A percentile compares a stretch with the other conserved stretches of the same genome.
Conservation (phyloP, 2,888 invertebrate genomes). For the Amblyteles armatorius region DNA sequence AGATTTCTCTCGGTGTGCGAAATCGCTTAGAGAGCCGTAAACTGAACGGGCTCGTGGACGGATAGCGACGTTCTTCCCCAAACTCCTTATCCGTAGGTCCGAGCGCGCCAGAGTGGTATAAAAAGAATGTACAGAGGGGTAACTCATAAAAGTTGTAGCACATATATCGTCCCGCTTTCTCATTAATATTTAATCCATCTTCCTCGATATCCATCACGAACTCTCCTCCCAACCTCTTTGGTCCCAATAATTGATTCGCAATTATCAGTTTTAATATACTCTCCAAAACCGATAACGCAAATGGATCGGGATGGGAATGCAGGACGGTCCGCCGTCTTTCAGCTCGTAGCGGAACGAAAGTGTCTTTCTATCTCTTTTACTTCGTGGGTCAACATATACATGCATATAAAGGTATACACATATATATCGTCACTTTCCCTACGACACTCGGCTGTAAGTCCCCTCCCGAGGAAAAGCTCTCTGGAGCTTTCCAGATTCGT, state of each 20-base stretch:
- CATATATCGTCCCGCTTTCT: not conserved
- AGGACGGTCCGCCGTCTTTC: no score
- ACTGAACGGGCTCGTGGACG: conserved; percentile 7
- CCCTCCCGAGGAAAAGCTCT: conserved; percentile 26
- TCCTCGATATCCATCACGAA: no score
- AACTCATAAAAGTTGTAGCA: not conserved
- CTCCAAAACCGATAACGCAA: no score
- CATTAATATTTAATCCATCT: not conserved
- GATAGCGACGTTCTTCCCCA: conserved; percentile 23
- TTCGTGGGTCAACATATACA: not conserved
- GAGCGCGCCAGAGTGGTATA: not conserved
- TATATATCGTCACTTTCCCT: conserved; percentile 17
- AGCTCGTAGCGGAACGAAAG: not conserved
- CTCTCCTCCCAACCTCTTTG: not conserved
- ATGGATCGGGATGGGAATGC: no score
- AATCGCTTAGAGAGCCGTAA: conserved; percentile 34
- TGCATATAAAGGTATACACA: not conserved
- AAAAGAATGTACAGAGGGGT: not conserved
- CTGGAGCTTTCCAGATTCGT: conserved; percentile 9
- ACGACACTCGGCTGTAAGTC: conserved; percentile 13
- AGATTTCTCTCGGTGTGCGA: conserved; percentile 41
- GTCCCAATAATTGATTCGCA: not conserved
- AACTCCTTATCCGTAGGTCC: conserved; percentile 6
- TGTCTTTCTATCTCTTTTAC: not conserved
- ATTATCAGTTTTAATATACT: no score